Evolutionary conservation across 23 tunicate genomes (phyloP).

Genomic region (Styela clava): DNA sequence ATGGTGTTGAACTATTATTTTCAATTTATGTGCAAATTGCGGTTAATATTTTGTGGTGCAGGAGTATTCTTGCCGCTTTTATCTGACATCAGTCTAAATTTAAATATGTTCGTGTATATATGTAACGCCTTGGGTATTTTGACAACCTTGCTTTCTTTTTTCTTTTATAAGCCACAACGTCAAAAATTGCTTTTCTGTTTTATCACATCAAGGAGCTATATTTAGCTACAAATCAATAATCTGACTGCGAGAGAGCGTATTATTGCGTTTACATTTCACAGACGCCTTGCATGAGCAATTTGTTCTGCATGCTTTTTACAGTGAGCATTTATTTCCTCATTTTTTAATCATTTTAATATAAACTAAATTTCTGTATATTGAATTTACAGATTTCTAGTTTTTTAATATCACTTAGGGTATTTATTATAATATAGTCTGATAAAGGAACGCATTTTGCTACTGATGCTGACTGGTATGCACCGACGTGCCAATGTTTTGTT

Average conservation of each 20-base stretch:
- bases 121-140: not conserved
- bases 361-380: too few species aligned
- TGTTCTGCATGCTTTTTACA: not conserved
- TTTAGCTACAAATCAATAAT: not conserved
- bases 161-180: not conserved
- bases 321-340: too few species aligned
- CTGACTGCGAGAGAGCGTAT: not conserved
- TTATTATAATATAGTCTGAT: too few species aligned
- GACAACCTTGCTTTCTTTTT: not conserved
- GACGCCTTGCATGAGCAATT: not conserved
- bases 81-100: not conserved
- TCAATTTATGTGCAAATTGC: not conserved
- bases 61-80: not conserved
- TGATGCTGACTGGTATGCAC: not conserved
- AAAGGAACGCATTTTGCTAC: not conserved
- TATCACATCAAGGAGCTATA: not conserved
- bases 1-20: too few species aligned
- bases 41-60: not conserved
- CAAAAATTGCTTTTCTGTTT: not conserved
- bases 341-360: too few species aligned
- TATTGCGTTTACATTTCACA: not conserved
- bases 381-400: too few species aligned
- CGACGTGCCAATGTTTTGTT: not conserved
- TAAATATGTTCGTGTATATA: not conserved
- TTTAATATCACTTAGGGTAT: too few species aligned